Evolutionary conservation across 2,888 invertebrate genomes (phyloP).

Genomic region (Anaspis maculata): DNA sequence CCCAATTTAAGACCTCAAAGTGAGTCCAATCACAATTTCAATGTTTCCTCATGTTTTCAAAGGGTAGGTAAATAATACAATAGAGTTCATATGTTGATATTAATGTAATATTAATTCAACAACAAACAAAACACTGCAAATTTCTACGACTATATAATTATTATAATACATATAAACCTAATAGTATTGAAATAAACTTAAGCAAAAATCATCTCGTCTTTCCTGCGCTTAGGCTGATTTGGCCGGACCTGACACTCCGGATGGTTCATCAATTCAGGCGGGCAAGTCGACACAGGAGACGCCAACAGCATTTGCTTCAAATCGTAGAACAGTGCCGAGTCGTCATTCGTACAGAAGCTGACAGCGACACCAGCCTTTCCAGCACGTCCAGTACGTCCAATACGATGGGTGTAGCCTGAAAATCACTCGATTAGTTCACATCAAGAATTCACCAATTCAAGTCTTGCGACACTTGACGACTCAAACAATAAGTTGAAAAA

Average conservation of each 20-base stretch:
- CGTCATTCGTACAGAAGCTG: conserved; percentile 95
- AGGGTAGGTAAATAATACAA: too few species aligned
- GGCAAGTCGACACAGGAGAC: conserved; percentile 91
- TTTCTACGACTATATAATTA: too few species aligned
- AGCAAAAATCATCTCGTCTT: conserved; percentile 93
- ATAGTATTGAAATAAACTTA: conserved; percentile 30
- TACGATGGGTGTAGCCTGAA: conserved; percentile 90
- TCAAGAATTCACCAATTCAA: too few species aligned
- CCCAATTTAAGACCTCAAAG: too few species aligned
- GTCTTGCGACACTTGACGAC: too few species aligned
- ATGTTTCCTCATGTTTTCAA: too few species aligned
- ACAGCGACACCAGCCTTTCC: conserved; percentile 96
- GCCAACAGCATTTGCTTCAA: conserved; percentile 83
- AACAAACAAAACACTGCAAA: too few species aligned
- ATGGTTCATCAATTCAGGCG: conserved; percentile 94
- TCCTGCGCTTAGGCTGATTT: conserved; percentile 85
- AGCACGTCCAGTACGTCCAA: conserved; percentile 97
- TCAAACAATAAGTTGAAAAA: too few species aligned
- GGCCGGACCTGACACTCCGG: conserved; percentile 98
- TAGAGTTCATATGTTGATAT: too few species aligned
- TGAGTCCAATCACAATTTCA: too few species aligned
- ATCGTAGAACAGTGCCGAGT: conserved; percentile 91
- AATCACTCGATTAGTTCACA: conserved; percentile 15
- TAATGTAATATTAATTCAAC: too few species aligned
- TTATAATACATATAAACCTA: neutral